Percentiles rank a stretch among this genome's conserved stretches.
phyloP scores from a whole-genome alignment of 2,113 vertebrate genomes.

The Rostratula benghalensis region DNA sequence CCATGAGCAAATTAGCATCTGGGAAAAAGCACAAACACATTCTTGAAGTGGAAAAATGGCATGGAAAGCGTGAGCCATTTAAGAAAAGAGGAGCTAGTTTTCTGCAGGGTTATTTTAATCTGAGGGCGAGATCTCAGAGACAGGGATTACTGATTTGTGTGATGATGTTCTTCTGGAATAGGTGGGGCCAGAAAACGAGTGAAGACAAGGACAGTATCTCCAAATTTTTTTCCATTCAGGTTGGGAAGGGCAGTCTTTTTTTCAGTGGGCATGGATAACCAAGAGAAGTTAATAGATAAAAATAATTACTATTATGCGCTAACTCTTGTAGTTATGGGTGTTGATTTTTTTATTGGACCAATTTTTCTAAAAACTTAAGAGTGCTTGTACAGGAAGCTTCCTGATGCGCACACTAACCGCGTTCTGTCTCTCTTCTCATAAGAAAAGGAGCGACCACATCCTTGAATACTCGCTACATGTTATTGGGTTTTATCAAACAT shows the following conservation, averaged over 20 bases:
- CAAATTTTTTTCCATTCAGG: neutral
- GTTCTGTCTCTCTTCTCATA: neutral
- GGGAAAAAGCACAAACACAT: neutral
- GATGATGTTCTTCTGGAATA: neutral
- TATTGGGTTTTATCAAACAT: neutral
- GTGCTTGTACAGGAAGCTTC: neutral
- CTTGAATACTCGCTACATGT: neutral
- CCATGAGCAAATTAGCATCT: neutral
- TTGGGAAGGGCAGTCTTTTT: neutral
- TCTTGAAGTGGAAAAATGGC: neutral
- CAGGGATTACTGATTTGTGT: neutral
- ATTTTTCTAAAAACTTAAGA: neutral
- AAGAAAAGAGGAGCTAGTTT: neutral
- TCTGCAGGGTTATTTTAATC: neutral
- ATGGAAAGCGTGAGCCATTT: neutral
- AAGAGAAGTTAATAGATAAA: neutral
- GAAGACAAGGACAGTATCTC: neutral
- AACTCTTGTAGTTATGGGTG: neutral
- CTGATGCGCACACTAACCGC: fast-evolving
- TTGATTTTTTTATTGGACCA: neutral
- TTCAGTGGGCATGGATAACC: neutral
- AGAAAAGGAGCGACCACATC: neutral
- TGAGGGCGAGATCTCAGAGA: neutral
- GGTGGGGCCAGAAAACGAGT: neutral
- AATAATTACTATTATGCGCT: neutral